These are phyloP conservation scores for Acrossocheilus fasciatus DNA, from an alignment of 2,797 vertebrate genomes.

Conservation along the genomic window DNA sequence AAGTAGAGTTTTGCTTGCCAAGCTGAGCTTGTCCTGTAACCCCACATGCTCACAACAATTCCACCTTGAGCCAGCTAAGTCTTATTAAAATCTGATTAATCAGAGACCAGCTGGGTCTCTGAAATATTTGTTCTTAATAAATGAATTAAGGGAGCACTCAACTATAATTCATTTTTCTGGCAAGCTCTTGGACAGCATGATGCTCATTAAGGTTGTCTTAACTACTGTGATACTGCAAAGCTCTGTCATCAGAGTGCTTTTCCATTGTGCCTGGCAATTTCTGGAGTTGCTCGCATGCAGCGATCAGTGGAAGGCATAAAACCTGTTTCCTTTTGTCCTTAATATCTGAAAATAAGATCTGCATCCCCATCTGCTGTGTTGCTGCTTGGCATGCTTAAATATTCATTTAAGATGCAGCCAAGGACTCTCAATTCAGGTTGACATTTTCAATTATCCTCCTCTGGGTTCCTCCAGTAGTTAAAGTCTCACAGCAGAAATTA, in stretches of 20 bases:
- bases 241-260: constrained; percentile 4
- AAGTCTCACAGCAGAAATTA: constrained; percentile 36
- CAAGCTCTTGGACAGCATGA: constrained; percentile 60
- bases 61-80: constrained; percentile 63
- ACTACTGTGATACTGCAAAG: constrained; percentile 45
- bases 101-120: constrained; percentile 63
- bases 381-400: constrained; percentile 35
- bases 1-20: constrained; percentile 48
- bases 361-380: constrained; percentile 33
- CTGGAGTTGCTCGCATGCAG: constrained; percentile 51
- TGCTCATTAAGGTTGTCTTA: constrained; percentile 69
- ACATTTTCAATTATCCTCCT: constrained; percentile 55
- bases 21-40: constrained; percentile 48
- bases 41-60: constrained; percentile 51
- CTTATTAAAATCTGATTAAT: constrained; percentile 65
- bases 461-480: constrained; percentile 25
- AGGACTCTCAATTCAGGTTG: constrained; percentile 50
- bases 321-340: constrained; percentile 21
- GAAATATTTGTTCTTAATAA: constrained; percentile 68
- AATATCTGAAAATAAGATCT: constrained; percentile 51
- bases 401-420: constrained; percentile 21
- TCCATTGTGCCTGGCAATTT: constrained; percentile 62
- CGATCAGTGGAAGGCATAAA: constrained; percentile 36
- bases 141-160: constrained; percentile 56
- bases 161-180: constrained; percentile 67